Evolutionary conservation across 2,888 invertebrate species (phyloP).

Genomic region (Drosophila histrio): DNA sequence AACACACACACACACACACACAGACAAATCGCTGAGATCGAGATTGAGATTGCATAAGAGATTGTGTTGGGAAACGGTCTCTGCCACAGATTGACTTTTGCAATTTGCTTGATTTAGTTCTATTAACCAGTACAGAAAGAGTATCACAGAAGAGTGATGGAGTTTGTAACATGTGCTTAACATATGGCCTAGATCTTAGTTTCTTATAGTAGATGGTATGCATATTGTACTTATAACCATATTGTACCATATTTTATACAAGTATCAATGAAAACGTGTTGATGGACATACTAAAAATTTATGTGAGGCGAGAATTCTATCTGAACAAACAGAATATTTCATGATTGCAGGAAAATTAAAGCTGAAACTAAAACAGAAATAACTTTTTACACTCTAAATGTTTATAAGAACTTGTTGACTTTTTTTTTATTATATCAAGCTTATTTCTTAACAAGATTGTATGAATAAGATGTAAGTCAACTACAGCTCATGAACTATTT

Average conservation of each 20-base stretch:
- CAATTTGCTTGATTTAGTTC: conserved; percentile 69
- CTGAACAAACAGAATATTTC: too few relatives aligned
- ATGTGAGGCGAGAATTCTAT: not conserved
- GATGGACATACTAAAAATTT: not conserved
- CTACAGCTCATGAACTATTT: too few relatives aligned
- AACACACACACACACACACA: conserved; percentile 22
- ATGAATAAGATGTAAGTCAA: too few relatives aligned
- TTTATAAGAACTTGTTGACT: too few relatives aligned
- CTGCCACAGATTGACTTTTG: conserved; percentile 69
- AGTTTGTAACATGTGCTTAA: conserved; percentile 15
- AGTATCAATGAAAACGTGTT: not conserved
- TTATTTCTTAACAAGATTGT: too few relatives aligned
- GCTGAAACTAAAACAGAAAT: too few relatives aligned
- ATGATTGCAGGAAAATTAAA: too few relatives aligned
- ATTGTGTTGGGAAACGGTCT: conserved; percentile 54
- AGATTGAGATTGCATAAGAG: conserved; percentile 69
- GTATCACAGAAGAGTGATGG: not conserved
- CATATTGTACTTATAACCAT: not conserved
- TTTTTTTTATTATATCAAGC: too few relatives aligned
- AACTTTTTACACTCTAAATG: too few relatives aligned
- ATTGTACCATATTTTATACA: not conserved
- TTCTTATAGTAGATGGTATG: not conserved
- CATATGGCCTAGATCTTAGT: conserved; percentile 5
- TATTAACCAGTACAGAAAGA: conserved; percentile 2
- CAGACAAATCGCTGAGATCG: conserved; percentile 43